Base-by-base conservation (phyloP, 2,113 vertebrate genomes). In the Cathartes aura region DNA sequence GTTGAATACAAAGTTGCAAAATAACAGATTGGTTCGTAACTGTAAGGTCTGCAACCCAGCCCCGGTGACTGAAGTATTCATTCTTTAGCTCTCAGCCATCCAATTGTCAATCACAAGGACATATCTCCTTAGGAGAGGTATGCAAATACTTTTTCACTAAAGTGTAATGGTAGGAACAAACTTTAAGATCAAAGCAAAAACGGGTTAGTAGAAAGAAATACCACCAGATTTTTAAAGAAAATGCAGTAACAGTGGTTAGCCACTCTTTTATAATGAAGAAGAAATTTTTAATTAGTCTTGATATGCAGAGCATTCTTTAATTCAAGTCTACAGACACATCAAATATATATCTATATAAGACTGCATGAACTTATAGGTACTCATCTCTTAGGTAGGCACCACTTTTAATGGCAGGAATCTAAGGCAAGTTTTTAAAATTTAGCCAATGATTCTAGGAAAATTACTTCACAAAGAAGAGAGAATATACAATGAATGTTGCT, bases 1-100 rank as follows among this genome's bases (percentile, higher is more conserved):
- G 1, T 22, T 15, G 45, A 84, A 76, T 62, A 63, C 10, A 42
- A 72, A 62, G 17, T 11, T 64, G 12, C 23, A 84, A 93, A 95
- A 42, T 70, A 76, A 84, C 45, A 92, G 4, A 11, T 11, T 60
- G 13, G 4, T 58, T 96, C 62, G 60, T 76, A 40, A 53, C 40
- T 45, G 1, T 12, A n/a, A 48, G 0, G 0, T 34, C 32, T 8
- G 3, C 81, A 83, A 71, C 66, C 5, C 19, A 66, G 7, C 12
- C 21, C 12, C 1, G 2, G 23, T 40, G 55, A 75, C 42, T n/a
- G 17, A 68, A 62, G 22, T 12, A 15, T 62, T 90, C 11, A 29
- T 76, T 82, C 36, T 85, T 73, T 32, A 42, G 9, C 18, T 94
- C 40, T 83, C 58, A 73, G 40, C 8, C 27, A 26, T 8, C 1